A percentile compares a stretch with the other conserved stretches of the same genome.
phyloP scores from a whole-genome alignment of 2,888 invertebrate species.

The Melieria picta region DNA sequence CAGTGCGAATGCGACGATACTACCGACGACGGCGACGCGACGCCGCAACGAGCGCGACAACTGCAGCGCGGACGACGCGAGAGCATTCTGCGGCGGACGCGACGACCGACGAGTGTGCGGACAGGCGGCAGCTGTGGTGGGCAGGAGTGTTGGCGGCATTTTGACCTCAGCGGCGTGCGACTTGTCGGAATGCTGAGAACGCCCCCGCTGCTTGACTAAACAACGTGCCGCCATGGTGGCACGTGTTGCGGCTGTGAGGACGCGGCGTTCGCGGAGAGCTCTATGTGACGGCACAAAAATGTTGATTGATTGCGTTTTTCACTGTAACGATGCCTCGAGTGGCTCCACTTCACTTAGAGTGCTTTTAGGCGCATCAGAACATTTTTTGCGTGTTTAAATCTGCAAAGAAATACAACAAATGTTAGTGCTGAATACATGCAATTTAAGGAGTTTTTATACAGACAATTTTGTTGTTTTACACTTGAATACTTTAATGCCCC shows the following conservation, averaged over 20 bases:
- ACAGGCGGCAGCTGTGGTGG: neutral
- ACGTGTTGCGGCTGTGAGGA: constrained; percentile 42
- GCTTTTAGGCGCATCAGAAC: neutral
- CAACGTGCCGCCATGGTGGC: constrained; percentile 60
- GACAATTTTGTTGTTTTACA: neutral
- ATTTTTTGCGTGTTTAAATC: neutral
- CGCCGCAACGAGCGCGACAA: constrained; percentile 17
- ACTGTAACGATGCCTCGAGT: too few relatives aligned
- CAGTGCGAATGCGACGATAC: constrained; percentile 9
- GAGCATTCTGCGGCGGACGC: neutral
- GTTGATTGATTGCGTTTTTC: too few relatives aligned
- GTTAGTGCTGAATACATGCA: constrained; percentile 16
- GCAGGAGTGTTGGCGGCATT: neutral
- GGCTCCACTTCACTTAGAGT: too few relatives aligned
- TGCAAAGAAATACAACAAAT: constrained; percentile 1
- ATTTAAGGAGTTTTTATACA: neutral
- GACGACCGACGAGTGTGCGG: constrained; percentile 1
- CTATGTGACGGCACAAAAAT: too few relatives aligned
- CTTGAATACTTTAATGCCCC: neutral
- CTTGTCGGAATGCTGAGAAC: neutral
- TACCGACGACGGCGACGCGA: constrained; percentile 17
- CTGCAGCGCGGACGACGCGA: constrained; percentile 5
- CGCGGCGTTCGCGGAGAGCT: too few relatives aligned
- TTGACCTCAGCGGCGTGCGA: neutral
- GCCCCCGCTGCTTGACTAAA: constrained; percentile 40